A percentile compares a stretch with the other conserved stretches of the same genome.
Evolutionary conservation across 2,888 invertebrate genomes (phyloP).

Genomic region (Tetrapedia diversipes): DNA sequence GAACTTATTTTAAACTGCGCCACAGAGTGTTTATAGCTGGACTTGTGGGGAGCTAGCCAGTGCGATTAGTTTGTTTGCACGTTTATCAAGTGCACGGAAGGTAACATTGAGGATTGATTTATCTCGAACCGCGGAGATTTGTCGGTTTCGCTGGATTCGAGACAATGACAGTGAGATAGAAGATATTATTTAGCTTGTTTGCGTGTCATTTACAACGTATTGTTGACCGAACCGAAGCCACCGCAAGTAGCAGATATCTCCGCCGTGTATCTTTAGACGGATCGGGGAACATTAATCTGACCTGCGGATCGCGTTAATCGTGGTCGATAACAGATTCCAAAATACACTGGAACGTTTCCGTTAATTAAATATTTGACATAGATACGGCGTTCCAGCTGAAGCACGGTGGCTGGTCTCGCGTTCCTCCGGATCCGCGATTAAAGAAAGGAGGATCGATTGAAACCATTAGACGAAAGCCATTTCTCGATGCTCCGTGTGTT

Average conservation of each 20-base stretch:
- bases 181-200: background rate
- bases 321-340: conserved; percentile 11
- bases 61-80: background rate
- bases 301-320: conserved; percentile 5
- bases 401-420: background rate
- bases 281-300: conserved; percentile 6
- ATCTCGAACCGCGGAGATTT: no score
- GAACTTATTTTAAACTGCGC: no score
- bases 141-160: background rate
- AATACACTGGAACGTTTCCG: background rate
- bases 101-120: no score
- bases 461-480: conserved; percentile 27
- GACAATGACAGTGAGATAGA: no score
- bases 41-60: no score
- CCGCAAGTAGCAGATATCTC: conserved; percentile 3
- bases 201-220: background rate
- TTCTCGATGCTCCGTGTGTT: conserved; percentile 33
- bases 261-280: conserved; percentile 1
- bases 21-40: no score
- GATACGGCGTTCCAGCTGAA: background rate
- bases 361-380: conserved; percentile 10
- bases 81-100: no score
- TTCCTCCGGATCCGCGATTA: background rate
- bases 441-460: background rate
- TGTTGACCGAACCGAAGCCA: background rate